phyloP scores from a whole-genome alignment of 2,113 vertebrate species.

The Struthidea cinerea region DNA sequence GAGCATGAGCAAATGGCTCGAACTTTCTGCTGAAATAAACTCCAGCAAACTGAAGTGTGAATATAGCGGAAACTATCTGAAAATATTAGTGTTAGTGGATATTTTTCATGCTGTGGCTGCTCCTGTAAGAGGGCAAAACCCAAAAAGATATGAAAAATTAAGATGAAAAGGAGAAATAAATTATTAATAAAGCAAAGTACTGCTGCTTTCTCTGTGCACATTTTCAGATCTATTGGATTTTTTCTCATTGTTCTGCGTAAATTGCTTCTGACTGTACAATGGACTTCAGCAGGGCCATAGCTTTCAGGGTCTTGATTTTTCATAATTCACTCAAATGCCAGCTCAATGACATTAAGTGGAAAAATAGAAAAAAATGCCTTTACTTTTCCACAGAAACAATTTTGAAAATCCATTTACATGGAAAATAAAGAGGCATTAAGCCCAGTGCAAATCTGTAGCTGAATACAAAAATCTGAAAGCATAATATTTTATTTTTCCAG shows the following conservation, averaged over 20 bases:
- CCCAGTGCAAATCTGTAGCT: slow-evolving; percentile 33
- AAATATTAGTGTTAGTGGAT: not conserved
- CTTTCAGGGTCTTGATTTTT: slow-evolving; percentile 60
- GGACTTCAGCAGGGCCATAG: slow-evolving; percentile 29
- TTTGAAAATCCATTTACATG: slow-evolving; percentile 67
- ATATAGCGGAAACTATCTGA: not conserved
- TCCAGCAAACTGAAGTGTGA: not conserved
- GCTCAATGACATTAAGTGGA: slow-evolving; percentile 63
- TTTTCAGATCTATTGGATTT: slow-evolving; percentile 53
- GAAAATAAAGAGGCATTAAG: slow-evolving; percentile 66
- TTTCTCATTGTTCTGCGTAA: slow-evolving; percentile 55
- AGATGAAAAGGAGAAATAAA: slow-evolving; percentile 57
- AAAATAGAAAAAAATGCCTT: slow-evolving; percentile 58
- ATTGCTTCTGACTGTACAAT: slow-evolving; percentile 51
- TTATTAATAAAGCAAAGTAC: slow-evolving; percentile 54
- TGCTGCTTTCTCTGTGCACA: slow-evolving; percentile 14
- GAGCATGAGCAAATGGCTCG: not conserved
- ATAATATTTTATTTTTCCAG: slow-evolving; percentile 62
- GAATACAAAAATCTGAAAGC: slow-evolving; percentile 58
- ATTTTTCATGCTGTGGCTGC: slow-evolving; percentile 13
- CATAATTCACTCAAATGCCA: slow-evolving; percentile 61
- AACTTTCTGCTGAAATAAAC: not conserved
- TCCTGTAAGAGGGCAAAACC: not conserved
- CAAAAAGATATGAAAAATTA: slow-evolving; percentile 43
- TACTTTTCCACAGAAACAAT: slow-evolving; percentile 61